Evolutionary conservation across 2,113 vertebrate species (phyloP).

Genomic region (Halichoeres trimaculatus): DNA sequence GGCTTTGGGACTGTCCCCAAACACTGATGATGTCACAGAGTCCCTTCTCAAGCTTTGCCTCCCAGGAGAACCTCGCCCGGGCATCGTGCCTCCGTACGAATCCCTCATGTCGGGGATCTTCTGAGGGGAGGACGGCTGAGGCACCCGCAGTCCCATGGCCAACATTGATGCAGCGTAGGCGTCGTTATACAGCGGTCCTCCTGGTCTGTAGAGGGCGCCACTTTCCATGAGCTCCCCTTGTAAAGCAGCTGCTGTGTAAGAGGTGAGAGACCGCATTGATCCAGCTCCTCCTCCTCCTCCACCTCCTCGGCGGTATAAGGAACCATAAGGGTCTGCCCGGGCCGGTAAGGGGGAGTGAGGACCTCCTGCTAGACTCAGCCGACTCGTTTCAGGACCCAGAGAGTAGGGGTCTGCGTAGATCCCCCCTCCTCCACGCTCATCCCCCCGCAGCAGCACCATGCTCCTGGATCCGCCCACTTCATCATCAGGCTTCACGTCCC

Average conservation of each 20-base stretch:
- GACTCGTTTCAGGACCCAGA: conserved; percentile 86
- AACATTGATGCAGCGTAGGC: conserved; percentile 82
- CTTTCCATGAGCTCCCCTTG: conserved; percentile 92
- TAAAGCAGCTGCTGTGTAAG: conserved; percentile 92
- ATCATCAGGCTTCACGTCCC: conserved; percentile 96
- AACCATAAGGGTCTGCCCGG: conserved; percentile 86
- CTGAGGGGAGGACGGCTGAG: conserved; percentile 92
- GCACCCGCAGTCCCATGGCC: conserved; percentile 88
- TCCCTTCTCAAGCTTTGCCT: conserved; percentile 93
- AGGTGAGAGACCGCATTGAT: conserved; percentile 91
- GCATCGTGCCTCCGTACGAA: conserved; percentile 88
- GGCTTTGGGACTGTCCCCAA: conserved; percentile 91
- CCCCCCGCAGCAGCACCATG: conserved; percentile 93
- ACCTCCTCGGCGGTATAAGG: conserved; percentile 86
- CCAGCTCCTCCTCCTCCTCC: conserved; percentile 76
- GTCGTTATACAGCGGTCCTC: conserved; percentile 90
- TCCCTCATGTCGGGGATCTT: conserved; percentile 89
- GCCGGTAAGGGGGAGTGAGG: conserved; percentile 82
- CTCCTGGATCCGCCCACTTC: conserved; percentile 88
- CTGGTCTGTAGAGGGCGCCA: conserved; percentile 89
- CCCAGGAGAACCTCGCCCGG: conserved; percentile 92
- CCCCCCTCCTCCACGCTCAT: conserved; percentile 79
- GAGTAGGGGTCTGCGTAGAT: conserved; percentile 94
- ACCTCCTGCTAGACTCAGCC: conserved; percentile 88
- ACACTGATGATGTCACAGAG: conserved; percentile 89